phyloP scores from a whole-genome alignment of 2,113 vertebrate genomes.

The Ciconia maguari region DNA sequence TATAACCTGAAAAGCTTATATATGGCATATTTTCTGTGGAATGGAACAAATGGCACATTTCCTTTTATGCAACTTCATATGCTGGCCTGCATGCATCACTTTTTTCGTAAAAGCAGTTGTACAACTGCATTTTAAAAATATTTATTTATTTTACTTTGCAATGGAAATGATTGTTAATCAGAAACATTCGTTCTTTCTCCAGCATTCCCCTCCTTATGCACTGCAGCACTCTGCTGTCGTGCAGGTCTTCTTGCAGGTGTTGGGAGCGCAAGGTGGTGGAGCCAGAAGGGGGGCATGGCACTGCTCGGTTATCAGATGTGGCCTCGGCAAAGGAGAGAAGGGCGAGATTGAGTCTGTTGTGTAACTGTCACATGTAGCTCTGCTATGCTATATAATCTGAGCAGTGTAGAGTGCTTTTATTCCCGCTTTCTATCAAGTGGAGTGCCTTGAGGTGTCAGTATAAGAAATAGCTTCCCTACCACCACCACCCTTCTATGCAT shows the following conservation, averaged over 20 bases:
- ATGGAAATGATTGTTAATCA: neutral
- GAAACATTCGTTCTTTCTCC: rapidly evolving
- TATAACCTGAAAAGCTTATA: neutral
- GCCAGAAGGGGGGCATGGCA: neutral
- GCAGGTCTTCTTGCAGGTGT: neutral
- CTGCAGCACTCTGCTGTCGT: neutral
- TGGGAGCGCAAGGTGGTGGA: rapidly evolving
- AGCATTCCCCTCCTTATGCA: rapidly evolving
- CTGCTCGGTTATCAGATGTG: neutral
- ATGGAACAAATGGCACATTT: neutral
- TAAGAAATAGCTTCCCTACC: neutral
- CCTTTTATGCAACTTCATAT: neutral
- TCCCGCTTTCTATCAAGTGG: neutral
- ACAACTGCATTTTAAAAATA: neutral
- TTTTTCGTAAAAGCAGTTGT: neutral
- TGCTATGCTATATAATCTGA: rapidly evolving
- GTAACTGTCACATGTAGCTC: neutral
- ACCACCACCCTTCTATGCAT: rapidly evolving
- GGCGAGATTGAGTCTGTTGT: rapidly evolving
- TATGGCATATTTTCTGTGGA: neutral
- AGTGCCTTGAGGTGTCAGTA: neutral
- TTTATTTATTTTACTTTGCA: neutral
- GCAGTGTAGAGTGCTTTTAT: neutral
- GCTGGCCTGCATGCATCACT: rapidly evolving
- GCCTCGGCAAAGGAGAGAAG: neutral